Base-by-base conservation (phyloP, 1,140 invertebrate genomes). In the Neocloeon triangulifer region DNA sequence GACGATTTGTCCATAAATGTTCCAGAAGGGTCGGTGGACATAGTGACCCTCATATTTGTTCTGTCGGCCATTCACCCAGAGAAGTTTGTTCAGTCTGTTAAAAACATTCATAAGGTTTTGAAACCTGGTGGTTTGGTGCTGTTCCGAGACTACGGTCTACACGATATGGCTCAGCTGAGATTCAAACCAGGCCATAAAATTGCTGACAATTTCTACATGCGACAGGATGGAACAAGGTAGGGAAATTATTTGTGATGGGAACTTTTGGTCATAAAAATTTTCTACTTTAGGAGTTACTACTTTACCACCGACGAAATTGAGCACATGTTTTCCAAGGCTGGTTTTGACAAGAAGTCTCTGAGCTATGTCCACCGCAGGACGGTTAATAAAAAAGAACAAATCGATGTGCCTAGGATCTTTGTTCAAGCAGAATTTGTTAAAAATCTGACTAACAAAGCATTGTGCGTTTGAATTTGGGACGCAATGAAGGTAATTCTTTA, bases 131-230 rank as follows among this genome's bases (percentile, higher is more conserved):
- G 89, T 10, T 47, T 80, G 20, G 47, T 98, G 3, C 51, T 97
- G 4, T 86, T 98, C 43, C 56, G 95, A 42, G 95, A 99, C 58
- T 99, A 99, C 55, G 94, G 89, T 0, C 52, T 89, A n/a, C 88
- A 94, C 49, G 95, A 99, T 53, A 82, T 97, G 73, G 84, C 94
- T 2, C 92, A 97, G 52, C 44, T 99, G 2, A 58, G 92, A 30
- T 97, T 96, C 51, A 76, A 84, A 39, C 66, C 80, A 3, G 88
- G 88, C 1, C 73, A 82, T 48, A 95, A 96, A 54, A 80, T 96
- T 36, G 50, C 66, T 5, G 85, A 96, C 15, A 94, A 96, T 53
- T 80, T 95, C 41, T 99, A 98, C 49, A 78, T 86, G 50, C 56
- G 95, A 15, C 91, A 95, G 49, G 95, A 99, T 69, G 92, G 92